These are phyloP conservation scores for Linepithema humile DNA, from an alignment of 1,140 invertebrate genomes.

Conservation along the genomic window DNA sequence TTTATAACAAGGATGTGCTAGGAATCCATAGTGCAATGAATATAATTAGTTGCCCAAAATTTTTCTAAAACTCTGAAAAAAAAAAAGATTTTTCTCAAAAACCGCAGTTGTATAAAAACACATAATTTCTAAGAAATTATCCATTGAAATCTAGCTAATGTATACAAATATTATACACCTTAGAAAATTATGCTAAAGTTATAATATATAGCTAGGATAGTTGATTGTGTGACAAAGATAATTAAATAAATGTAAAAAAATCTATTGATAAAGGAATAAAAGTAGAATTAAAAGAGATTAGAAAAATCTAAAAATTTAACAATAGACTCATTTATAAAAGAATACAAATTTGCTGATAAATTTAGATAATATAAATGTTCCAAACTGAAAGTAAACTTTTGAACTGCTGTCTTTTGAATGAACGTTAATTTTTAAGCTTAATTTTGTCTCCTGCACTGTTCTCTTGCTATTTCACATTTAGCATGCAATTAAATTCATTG, in stretches of 20 bases:
- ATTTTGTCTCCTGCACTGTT: too few relatives aligned
- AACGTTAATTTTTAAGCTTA: too few relatives aligned
- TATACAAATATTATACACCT: neutral
- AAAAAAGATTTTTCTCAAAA: neutral
- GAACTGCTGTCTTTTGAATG: too few relatives aligned
- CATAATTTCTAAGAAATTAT: neutral
- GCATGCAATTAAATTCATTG: too few relatives aligned
- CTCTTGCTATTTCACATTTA: too few relatives aligned
- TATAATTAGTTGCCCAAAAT: neutral
- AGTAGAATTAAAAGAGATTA: neutral
- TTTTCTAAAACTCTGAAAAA: neutral
- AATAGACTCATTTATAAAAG: too few relatives aligned
- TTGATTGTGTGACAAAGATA: neutral
- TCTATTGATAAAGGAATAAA: neutral
- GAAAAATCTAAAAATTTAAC: neutral
- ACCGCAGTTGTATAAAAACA: neutral
- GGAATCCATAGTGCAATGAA: constrained; percentile 60
- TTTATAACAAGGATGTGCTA: constrained; percentile 58
- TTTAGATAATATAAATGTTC: too few relatives aligned
- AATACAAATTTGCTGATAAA: too few relatives aligned
- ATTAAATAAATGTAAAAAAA: neutral
- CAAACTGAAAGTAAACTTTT: too few relatives aligned
- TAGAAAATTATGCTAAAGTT: neutral
- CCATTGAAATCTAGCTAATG: neutral
- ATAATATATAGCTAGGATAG: too few relatives aligned